A percentile compares a stretch with the other conserved stretches of the same genome.
Conservation (phyloP, 2,797 vertebrate genomes). For the Acestrorhynchus altus region DNA sequence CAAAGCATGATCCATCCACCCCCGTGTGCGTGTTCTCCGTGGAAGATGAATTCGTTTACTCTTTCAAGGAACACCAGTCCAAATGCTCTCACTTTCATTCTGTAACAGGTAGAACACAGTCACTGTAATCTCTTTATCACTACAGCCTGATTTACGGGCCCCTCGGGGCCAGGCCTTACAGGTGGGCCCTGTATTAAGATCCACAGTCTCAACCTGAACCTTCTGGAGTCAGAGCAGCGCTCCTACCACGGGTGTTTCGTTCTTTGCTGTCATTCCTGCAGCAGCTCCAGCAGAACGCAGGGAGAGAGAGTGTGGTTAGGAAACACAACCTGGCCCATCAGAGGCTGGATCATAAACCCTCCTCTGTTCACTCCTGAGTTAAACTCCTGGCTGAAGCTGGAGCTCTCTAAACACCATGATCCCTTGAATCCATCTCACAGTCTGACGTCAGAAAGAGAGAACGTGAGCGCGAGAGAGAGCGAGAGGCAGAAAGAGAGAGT, state of each 20-base stretch:
- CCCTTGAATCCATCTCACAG: background rate
- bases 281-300: no score
- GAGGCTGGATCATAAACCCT: background rate
- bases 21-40: no score
- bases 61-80: background rate
- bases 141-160: no score
- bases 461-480: background rate
- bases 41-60: no score
- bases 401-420: background rate
- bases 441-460: background rate
- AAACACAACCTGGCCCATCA: background rate
- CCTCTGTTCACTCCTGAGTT: background rate
- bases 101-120: background rate
- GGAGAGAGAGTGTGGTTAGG: no score
- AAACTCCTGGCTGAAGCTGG: background rate
- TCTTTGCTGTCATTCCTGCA: no score
- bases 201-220: no score
- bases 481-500: slow-evolving; percentile 1
- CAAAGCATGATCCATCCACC: no score
- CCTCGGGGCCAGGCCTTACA: no score
- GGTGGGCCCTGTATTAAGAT: background rate
- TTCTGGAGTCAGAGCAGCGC: no score
- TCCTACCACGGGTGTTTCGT: no score
- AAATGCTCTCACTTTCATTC: background rate
- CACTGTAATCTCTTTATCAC: background rate